Evolutionary conservation across 2,888 invertebrate genomes (phyloP), one percentile per base, ranked within the genome.

Genomic region (Melangyna quadrimaculata): DNA sequence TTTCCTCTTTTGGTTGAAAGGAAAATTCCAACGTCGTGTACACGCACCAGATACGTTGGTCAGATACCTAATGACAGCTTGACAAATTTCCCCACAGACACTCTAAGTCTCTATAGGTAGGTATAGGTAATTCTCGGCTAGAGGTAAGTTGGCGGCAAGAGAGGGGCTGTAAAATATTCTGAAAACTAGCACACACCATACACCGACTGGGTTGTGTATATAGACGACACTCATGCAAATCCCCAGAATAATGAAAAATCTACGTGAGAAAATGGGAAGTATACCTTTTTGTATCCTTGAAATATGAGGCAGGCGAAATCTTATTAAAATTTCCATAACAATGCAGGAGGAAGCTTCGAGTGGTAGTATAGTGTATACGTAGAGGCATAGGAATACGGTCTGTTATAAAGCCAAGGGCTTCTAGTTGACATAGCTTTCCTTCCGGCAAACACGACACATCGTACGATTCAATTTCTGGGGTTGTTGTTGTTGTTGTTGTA

Each of bases 1-100:
- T 86, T 86, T 77, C 35, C 51, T 45, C 14, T 19, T 63, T 67
- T 65, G 19, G 73, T 57, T 61, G 51, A 67, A 71, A 70, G 48
- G 45, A 71, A 81, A 75, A 78, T 77, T 86, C 79, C 72, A 40
- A 53, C 45, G 59, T 78, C 78, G 48, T 77, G 73, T 75, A 72
- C 78, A 79, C 81, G 78, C 82, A 78, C 87, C 78, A 87, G 82
- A 78, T 82, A 83, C 71, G 24, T 72, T 78, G 82, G 82, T 82
- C 87, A 87, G 78, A 87, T 79, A 87, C 74, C 83, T 79, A 78
- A 87, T 79, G 82, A 87, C 82, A 83, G 73, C 72, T 87, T 87
- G 86, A 90, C 90, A 90, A 90, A 90, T 90, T 90, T 90, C 89
- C 90, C 89, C 88, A 88, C 88, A 89, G 89, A 90, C 89, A 89